These are phyloP conservation scores for Lycodopsis pacificus DNA, from an alignment of 2,797 vertebrate genomes.

Conservation along the genomic window DNA sequence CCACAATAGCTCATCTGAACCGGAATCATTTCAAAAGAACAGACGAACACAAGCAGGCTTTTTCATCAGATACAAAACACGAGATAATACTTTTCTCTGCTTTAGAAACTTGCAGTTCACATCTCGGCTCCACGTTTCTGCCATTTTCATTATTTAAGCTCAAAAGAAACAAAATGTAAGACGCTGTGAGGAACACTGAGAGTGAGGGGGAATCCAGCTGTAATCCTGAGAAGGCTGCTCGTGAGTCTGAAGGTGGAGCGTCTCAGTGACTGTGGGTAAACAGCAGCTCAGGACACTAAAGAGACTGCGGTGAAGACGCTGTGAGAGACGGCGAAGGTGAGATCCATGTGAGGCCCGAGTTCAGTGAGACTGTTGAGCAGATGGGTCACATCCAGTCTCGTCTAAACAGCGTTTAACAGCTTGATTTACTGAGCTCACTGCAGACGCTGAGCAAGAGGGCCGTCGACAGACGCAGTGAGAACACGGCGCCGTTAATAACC, in stretches of 20 bases:
- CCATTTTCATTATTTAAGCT: slow-evolving; percentile 5
- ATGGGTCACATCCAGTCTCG: slow-evolving; percentile 42
- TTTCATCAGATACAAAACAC: slow-evolving; percentile 1
- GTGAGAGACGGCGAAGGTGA: slow-evolving; percentile 17
- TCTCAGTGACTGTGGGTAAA: slow-evolving; percentile 16
- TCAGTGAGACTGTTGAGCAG: slow-evolving; percentile 23
- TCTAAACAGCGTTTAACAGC: slow-evolving; percentile 36
- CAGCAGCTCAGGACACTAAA: neutral
- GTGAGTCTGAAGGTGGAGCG: slow-evolving; percentile 4
- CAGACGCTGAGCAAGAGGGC: neutral
- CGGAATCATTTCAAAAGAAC: slow-evolving; percentile 25
- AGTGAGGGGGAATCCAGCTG: neutral
- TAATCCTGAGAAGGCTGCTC: neutral
- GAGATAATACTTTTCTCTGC: slow-evolving; percentile 7
- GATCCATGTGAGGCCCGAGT: slow-evolving; percentile 12
- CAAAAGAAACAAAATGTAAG: neutral
- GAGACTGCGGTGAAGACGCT: neutral
- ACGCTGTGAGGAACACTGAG: neutral
- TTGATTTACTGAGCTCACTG: slow-evolving; percentile 18
- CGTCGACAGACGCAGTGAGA: slow-evolving; percentile 9
- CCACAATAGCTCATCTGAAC: neutral
- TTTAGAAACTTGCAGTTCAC: slow-evolving; percentile 7
- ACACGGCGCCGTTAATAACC: slow-evolving; percentile 1
- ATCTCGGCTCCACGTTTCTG: neutral
- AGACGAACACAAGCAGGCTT: slow-evolving; percentile 2